Base-by-base conservation (phyloP, 2,113 vertebrate genomes). In the Gymnogyps californianus region DNA sequence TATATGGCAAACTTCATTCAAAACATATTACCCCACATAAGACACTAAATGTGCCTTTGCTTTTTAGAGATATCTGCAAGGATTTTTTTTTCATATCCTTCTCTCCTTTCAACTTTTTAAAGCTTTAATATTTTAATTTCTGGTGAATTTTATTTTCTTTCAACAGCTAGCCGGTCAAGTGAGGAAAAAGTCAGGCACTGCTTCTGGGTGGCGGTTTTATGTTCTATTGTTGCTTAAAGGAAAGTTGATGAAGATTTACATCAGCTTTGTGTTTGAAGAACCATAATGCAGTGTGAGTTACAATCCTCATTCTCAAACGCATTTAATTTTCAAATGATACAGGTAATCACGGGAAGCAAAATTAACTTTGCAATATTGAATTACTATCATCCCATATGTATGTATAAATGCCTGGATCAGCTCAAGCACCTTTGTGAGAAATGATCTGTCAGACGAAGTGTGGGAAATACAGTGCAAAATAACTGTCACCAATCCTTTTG, bases 271-370 rank as follows among this genome's bases (percentile, higher is more conserved):
- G 22, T 65, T 36, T 79, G 74, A 93, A 70, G 49, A 77, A 38
- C 13, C 6, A 2, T 70, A 91, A 70, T 10, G 12, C 46, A 38
- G 17, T 65, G 29, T 44, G 25, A 84, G 24, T 92, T 93, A 75
- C 59, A 94, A 90, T 93, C n/a, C 44, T 72, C 72, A 80, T 94
- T 64, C 81, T 94, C 82, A 65, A 87, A 88, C 12, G 8, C 75
- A 84, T 93, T 96, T 90, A 92, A 65, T 95, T 95, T 97, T 97
- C 71, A 92, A 95, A 93, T 10, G 6, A 62, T 87, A 90, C 31
- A 92, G 69, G 88, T 94, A 95, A 97, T 87, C 34, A 91, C 54
- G 78, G 82, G 40, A 91, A 66, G 59, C 64, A 93, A 81, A 95
- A 87, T 78, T 87, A 84, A 93, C 46, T 97, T 74, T 72, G 55